Evolutionary conservation across 2,113 vertebrate genomes (phyloP), one percentile per base, ranked within the genome.

Genomic region (Lepisosteus oculatus): DNA sequence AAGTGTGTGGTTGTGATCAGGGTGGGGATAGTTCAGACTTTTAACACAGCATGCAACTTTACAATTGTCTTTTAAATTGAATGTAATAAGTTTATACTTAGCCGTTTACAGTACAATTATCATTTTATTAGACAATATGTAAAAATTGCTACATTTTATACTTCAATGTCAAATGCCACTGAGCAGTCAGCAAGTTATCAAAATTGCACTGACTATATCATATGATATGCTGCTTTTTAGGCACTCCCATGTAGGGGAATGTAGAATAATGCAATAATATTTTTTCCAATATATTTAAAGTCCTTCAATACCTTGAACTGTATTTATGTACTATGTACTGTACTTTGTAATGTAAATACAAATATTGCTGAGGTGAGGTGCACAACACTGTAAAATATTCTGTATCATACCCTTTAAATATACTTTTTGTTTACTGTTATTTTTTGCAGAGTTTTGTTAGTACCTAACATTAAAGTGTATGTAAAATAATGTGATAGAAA

Each of bases 181-280:
- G 43, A 73, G 72, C 62, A 55, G 51, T 65, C 76, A 85, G 87
- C 89, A 87, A 86, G 76, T 67, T 85, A 90, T 85, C 88, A 88
- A 85, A 90, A 88, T 91, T 92, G 89, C 89, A 93, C 88, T 65
- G 61, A 59, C 65, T 91, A 89, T 76, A 88, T 78, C 85, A 89
- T 80, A 90, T 89, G 85, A 81, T 81, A 86, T 72, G 72, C 72
- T 70, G 81, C 77, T 89, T 88, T 83, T 89, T 87, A 87, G 80
- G 81, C 85, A 88, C 82, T 86, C 86, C 66, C 83, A 84, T 77
- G 74, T 89, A 87, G 87, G 85, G 83, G 87, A 90, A 84, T 88
- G 85, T 93, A 91, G 86, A 86, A 92, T 86, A 85, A 90, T 90
- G 92, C 92, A 94, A 94, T 94, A 94, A 93, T 89, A 72, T 88